Conservation (phyloP, 2,888 invertebrate genomes). For the Caenorhabditis wallacei region DNA sequence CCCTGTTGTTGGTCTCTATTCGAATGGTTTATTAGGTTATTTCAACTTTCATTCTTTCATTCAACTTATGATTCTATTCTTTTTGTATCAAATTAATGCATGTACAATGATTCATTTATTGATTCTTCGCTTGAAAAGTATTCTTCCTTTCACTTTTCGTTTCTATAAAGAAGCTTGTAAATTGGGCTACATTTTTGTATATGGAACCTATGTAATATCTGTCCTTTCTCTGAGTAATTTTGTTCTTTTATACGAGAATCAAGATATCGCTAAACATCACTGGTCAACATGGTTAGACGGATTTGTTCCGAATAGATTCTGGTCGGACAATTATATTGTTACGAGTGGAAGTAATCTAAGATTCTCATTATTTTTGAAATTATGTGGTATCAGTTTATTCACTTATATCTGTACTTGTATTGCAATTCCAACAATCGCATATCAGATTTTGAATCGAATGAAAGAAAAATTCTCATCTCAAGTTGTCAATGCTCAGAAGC, state of each 20-base stretch:
- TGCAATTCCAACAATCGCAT: constrained; percentile 35
- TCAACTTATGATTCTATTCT: constrained; percentile 41
- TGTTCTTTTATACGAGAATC: constrained; percentile 25
- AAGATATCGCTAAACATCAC: constrained; percentile 36
- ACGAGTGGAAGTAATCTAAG: constrained; percentile 27
- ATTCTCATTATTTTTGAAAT: constrained; percentile 39
- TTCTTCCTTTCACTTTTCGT: constrained; percentile 38
- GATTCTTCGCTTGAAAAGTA: constrained; percentile 39
- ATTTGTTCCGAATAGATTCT: constrained; percentile 32
- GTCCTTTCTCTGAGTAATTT: constrained; percentile 14
- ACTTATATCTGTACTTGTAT: constrained; percentile 25
- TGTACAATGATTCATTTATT: constrained; percentile 50
- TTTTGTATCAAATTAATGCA: constrained; percentile 48
- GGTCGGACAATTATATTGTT: constrained; percentile 38
- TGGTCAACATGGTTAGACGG: constrained; percentile 17
- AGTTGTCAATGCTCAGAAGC: constrained; percentile 32
- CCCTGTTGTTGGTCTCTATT: constrained; percentile 50
- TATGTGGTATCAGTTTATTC: constrained; percentile 24
- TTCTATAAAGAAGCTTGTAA: constrained; percentile 12
- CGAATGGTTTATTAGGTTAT: constrained; percentile 31
- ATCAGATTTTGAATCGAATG: constrained; percentile 31
- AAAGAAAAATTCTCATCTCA: constrained; percentile 19
- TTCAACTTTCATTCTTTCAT: constrained; percentile 24
- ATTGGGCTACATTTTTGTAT: constrained; percentile 7
- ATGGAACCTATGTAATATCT: constrained; percentile 26